Evolutionary conservation across 2,113 vertebrate species (phyloP).

Genomic region (Phainopepla nitens): DNA sequence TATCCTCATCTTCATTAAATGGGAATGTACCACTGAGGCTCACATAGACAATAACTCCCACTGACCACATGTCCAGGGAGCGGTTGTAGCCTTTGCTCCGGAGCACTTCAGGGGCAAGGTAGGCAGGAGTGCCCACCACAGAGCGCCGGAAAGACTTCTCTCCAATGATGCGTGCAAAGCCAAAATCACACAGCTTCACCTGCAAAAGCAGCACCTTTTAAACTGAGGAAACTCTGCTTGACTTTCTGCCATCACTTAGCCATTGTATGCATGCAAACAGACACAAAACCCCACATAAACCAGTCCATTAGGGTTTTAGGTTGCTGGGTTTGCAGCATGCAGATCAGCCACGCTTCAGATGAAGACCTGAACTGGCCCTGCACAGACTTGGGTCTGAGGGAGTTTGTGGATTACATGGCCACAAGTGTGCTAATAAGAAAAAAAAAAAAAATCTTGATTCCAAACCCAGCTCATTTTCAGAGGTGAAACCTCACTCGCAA

Average conservation of each 20-base stretch:
- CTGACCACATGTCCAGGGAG: slow-evolving; percentile 98
- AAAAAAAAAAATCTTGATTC: not conserved
- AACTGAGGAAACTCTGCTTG: not conserved
- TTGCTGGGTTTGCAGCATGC: not conserved
- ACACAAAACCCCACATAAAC: not conserved
- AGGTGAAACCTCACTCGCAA: not conserved
- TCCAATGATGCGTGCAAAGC: slow-evolving; percentile 96
- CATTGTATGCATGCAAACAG: accelerated
- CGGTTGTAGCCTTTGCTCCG: slow-evolving; percentile 98
- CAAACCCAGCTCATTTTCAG: not conserved
- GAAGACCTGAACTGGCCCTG: not conserved
- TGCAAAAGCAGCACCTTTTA: slow-evolving; percentile 26
- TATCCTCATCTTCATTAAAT: slow-evolving; percentile 97
- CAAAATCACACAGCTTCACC: slow-evolving; percentile 98
- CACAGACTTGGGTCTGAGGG: not conserved
- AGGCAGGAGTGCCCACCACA: slow-evolving; percentile 94
- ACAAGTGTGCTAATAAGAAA: not conserved
- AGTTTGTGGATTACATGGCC: not conserved
- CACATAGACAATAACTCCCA: slow-evolving; percentile 95
- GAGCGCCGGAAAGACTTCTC: slow-evolving; percentile 96
- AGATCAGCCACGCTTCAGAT: not conserved
- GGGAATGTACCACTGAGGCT: slow-evolving; percentile 97
- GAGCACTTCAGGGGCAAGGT: slow-evolving; percentile 93
- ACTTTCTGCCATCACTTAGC: not conserved
- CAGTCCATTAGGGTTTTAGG: not conserved